Base-by-base conservation (phyloP, 64 coral and sea anemone species). In the Montipora cactus region DNA sequence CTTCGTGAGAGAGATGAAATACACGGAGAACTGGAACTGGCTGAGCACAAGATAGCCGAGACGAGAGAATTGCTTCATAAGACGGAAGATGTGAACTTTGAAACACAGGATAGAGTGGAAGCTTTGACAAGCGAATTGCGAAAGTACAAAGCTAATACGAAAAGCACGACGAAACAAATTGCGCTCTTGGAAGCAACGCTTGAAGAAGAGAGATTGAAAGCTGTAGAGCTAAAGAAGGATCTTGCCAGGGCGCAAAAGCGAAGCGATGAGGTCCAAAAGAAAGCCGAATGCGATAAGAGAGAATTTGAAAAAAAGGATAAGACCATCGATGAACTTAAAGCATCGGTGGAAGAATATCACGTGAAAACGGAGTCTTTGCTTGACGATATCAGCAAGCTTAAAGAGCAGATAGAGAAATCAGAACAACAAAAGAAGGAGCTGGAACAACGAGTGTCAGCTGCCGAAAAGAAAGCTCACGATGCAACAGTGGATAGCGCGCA, bases 1-100 rank as follows among this genome's bases (percentile, higher is more conserved):
- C 80, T 91, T 55, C 89, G 83, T 28, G 95, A 97, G 25, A 97
- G 88, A 83, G 89, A 94, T 25, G 92, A 94, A 68, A 67, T 94
- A 2, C 91, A 87, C 57, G 91, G 94, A 23, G 92, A 97, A 70
- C 84, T 97, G 3, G 76, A 46, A n/a, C 72, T 94, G 28, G 89
- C 95, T 52, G 92, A 97, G 74, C 81, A 77, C 45, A 94, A 91
- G 66, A 94, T 94, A 18, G 84, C 83, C 0, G 95, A 97, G n/a
- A 71, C 94, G 5, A 91, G 83, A 46, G 46, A 5, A 13, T 87
- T 93, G 16, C 79, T 97, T 47, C 81, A 97, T 55, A 91, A 94
- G 25, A 97, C 88, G 16, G 95, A 97, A 67, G 95, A 97, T 50
- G 89, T 74, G 64, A 87, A 91, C 49, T 83, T 94, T 70, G 92